A percentile compares a stretch with the other conserved stretches of the same genome.
Conservation (phyloP, 2,797 vertebrate genomes). For the Streptopelia turtur region DNA sequence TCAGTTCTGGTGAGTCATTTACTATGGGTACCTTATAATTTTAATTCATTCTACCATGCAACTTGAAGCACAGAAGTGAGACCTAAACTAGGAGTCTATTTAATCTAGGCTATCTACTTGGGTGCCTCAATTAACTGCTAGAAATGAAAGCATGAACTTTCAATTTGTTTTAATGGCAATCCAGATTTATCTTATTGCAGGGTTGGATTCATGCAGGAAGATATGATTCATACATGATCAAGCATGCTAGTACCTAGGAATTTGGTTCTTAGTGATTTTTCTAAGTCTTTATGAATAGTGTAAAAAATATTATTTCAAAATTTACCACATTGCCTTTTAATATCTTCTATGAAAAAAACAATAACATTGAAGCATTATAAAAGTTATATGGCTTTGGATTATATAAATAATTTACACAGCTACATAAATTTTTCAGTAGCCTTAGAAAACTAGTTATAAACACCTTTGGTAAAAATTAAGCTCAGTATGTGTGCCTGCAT, state of each 20-base stretch:
- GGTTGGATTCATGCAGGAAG: not conserved
- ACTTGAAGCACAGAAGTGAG: conserved; percentile 19
- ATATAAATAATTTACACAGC: not conserved
- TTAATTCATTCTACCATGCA: conserved; percentile 31
- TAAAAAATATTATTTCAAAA: not conserved
- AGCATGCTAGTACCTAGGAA: not conserved
- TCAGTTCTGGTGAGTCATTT: not conserved
- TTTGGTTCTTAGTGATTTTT: not conserved
- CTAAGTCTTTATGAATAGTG: not conserved
- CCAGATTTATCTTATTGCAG: conserved; percentile 16
- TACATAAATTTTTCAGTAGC: not conserved
- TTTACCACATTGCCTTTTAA: not conserved
- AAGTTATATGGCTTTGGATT: not conserved
- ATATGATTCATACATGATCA: not conserved
- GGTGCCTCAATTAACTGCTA: conserved; percentile 46
- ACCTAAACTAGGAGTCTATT: conserved; percentile 33
- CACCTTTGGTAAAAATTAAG: not conserved
- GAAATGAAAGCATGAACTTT: conserved; percentile 30
- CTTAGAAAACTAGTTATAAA: not conserved
- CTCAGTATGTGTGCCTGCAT: not conserved
- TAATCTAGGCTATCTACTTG: conserved; percentile 37
- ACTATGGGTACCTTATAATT: not conserved
- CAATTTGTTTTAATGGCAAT: conserved; percentile 22
- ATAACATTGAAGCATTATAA: not conserved
- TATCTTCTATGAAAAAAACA: not conserved